Conservation (phyloP, 64 coral and sea anemone species). For the Actinia tenebrosa region DNA sequence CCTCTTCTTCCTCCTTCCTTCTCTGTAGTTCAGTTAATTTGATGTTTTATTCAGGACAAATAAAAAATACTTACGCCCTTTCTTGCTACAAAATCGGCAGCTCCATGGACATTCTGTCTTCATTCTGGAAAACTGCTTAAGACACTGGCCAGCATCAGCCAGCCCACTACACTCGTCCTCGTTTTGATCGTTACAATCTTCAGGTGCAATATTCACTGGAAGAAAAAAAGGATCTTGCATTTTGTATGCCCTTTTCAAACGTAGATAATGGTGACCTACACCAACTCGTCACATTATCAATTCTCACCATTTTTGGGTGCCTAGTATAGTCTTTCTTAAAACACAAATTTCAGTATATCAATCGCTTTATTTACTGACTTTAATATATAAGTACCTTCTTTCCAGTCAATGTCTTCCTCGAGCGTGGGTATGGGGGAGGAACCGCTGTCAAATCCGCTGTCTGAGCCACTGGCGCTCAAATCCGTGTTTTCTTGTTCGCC, state of each 20-base stretch:
- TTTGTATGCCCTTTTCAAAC: neutral
- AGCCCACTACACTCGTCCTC: neutral
- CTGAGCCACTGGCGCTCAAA: neutral
- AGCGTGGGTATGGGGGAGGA: neutral
- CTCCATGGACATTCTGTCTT: slow-evolving; percentile 44
- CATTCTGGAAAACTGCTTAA: slow-evolving; percentile 21
- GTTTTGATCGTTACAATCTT: slow-evolving; percentile 22
- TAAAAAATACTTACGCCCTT: slow-evolving; percentile 15
- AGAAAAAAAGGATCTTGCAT: neutral
- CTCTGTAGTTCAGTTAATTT: too few relatives aligned
- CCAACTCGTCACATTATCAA: neutral
- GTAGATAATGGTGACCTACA: too few relatives aligned
- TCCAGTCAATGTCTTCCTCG: neutral
- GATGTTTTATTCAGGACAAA: too few relatives aligned
- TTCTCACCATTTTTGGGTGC: neutral
- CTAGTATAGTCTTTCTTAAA: too few relatives aligned
- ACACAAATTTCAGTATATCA: too few relatives aligned
- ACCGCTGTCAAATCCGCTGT: neutral
- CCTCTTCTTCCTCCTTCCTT: too few relatives aligned
- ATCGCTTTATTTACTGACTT: too few relatives aligned
- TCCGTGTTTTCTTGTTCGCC: neutral
- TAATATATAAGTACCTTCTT: neutral
- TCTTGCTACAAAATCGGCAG: slow-evolving; percentile 49
- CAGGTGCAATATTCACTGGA: slow-evolving; percentile 10
- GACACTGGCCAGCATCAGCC: slow-evolving; percentile 24